Percentiles rank a stretch among this genome's conserved stretches.
Conservation (phyloP, 2,113 vertebrate species). For the Chelonoidis abingdonii region DNA sequence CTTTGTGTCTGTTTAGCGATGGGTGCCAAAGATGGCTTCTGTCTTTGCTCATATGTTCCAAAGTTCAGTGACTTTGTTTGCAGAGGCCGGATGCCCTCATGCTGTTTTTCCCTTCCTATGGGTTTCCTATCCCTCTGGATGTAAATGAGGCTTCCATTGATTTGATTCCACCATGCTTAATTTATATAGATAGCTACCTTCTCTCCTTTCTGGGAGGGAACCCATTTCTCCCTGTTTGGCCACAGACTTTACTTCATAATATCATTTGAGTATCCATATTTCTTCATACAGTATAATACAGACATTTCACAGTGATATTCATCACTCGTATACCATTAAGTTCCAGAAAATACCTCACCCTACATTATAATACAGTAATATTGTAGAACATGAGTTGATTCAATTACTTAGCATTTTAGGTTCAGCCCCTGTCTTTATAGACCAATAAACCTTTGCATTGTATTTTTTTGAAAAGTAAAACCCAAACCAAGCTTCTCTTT, state of each 20-base stretch:
- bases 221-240: background rate
- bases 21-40: background rate
- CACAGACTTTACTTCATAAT: background rate
- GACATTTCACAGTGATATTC: background rate
- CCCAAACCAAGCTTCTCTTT: too few species aligned
- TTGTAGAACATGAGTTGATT: background rate
- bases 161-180: background rate
- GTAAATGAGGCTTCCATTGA: background rate
- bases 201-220: background rate
- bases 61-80: background rate
- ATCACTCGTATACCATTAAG: background rate
- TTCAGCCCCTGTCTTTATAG: background rate
- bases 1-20: background rate
- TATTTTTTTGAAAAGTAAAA: too few species aligned
- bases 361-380: background rate
- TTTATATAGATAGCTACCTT: background rate
- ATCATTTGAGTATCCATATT: background rate
- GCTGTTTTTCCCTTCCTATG: background rate
- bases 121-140: background rate
- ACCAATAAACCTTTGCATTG: background rate
- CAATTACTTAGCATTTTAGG: background rate
- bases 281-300: background rate
- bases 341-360: background rate
- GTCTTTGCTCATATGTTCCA: background rate
- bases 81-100: background rate